Evolutionary conservation across 2,888 invertebrate species (phyloP).

Genomic region (Chalcis sispes): DNA sequence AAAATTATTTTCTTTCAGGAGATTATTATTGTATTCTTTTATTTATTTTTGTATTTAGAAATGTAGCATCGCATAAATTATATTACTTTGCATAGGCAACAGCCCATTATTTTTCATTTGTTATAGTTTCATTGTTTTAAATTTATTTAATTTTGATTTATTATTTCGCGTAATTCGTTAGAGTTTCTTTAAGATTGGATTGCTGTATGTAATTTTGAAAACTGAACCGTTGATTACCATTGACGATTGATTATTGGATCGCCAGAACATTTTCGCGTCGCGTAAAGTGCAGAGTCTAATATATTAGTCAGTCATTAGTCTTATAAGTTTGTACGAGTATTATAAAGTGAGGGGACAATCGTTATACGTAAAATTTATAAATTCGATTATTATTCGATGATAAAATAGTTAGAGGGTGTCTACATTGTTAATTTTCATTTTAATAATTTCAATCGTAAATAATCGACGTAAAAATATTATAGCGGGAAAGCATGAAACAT

Average conservation of each 20-base stretch:
- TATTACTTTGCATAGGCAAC: slow-evolving; percentile 43
- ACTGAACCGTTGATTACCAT: slow-evolving; percentile 26
- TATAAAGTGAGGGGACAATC: background rate
- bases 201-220: slow-evolving; percentile 37
- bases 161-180: slow-evolving; percentile 15
- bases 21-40: slow-evolving; percentile 4
- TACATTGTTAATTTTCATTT: background rate
- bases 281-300: slow-evolving; percentile 70
- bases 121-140: slow-evolving; percentile 3
- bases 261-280: slow-evolving; percentile 36
- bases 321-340: background rate
- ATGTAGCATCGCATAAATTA: no score
- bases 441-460: background rate
- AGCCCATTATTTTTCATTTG: slow-evolving; percentile 17
- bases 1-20: slow-evolving; percentile 6
- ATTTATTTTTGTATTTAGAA: slow-evolving; percentile 13
- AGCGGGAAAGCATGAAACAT: no score
- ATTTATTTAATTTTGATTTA: slow-evolving; percentile 29
- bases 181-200: slow-evolving; percentile 24
- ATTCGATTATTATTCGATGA: no score
- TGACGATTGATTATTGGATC: slow-evolving; percentile 42
- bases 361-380: background rate
- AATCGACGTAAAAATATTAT: no score
- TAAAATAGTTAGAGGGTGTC: slow-evolving; percentile 44
- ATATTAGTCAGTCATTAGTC: slow-evolving; percentile 72